Conservation (phyloP, 92 coral and sea anemone genomes). For the Diadumene lineata region DNA sequence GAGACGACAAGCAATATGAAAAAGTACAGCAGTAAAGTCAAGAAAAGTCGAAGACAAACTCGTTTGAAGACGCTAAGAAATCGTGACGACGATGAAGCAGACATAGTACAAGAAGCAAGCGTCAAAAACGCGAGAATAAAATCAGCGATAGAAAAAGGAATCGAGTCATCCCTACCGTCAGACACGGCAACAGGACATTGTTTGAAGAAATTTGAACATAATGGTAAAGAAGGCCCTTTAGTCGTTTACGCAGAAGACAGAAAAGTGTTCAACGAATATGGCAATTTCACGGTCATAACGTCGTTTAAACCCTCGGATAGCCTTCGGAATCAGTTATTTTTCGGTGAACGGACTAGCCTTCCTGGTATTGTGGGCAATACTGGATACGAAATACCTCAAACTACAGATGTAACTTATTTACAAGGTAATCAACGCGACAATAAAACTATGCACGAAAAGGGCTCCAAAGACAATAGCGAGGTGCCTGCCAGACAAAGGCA, state of each 20-base stretch:
- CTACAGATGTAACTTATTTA: background rate
- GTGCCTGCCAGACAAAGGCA: slow-evolving; percentile 8
- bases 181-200: slow-evolving; percentile 67
- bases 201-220: slow-evolving; percentile 82
- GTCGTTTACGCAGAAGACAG: slow-evolving; percentile 84
- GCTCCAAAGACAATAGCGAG: slow-evolving; percentile 27
- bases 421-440: background rate
- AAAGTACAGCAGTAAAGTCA: slow-evolving; percentile 2
- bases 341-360: slow-evolving; percentile 22
- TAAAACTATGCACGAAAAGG: slow-evolving; percentile 10
- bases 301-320: slow-evolving; percentile 70
- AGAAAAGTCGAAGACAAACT: slow-evolving; percentile 19
- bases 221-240: slow-evolving; percentile 81
- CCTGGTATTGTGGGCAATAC: background rate
- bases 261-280: slow-evolving; percentile 25
- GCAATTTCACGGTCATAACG: slow-evolving; percentile 67
- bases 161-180: slow-evolving; percentile 66
- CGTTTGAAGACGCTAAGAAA: slow-evolving; percentile 11
- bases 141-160: slow-evolving; percentile 85
- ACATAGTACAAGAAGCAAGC: slow-evolving; percentile 12
- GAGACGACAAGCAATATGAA: background rate
- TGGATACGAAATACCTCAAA: background rate
- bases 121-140: slow-evolving; percentile 58
- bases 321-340: slow-evolving; percentile 79
- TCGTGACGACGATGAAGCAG: background rate